Evolutionary conservation across 2,113 vertebrate genomes (phyloP), one percentile per base, ranked within the genome.

Genomic region (Barnardius zonarius): DNA sequence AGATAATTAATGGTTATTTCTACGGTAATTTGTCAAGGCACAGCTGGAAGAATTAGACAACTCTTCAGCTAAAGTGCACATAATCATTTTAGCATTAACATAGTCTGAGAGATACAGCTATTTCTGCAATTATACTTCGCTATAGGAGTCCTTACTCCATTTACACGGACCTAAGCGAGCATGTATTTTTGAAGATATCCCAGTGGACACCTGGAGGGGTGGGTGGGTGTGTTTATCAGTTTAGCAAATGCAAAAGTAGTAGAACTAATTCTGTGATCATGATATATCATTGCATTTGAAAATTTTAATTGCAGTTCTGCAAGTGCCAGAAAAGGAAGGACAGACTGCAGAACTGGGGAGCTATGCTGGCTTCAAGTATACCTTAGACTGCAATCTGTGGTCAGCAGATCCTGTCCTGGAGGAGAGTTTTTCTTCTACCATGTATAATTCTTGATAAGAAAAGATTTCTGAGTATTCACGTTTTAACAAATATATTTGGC

Each of bases 1-100:
- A 94, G 94, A 91, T 90, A 96, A 95, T 95, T 92, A 93, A 92
- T 95, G 62, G 96, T 88, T 96, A 88, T 90, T 95, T 92, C 92
- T 95, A 41, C 51, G 79, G 82, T 74, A 96, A 96, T 96, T 96
- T 88, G 55, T 94, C 83, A 92, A 83, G 90, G 79, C 89, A 90
- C 80, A 96, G 92, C 83, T 92, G 89, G 91, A 95, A 93, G 74
- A 92, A 92, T 93, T 83, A 93, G 85, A 89, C 83, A 91, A 82
- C 88, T 89, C 90, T 93, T 92, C 86, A 95, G 73, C 64, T 88
- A 43, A 93, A 96, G 86, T 92, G 83, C 89, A 95, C 62, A 64
- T 79, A 84, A 96, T 93, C 61, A 91, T 84, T 95, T 93, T 61
- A 67, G 51, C 77, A 91, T 93, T 95, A 93, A 63, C 55, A 59